Evolutionary conservation across 2,797 vertebrate genomes (phyloP).

Genomic region (Cetoscarus ocellatus): DNA sequence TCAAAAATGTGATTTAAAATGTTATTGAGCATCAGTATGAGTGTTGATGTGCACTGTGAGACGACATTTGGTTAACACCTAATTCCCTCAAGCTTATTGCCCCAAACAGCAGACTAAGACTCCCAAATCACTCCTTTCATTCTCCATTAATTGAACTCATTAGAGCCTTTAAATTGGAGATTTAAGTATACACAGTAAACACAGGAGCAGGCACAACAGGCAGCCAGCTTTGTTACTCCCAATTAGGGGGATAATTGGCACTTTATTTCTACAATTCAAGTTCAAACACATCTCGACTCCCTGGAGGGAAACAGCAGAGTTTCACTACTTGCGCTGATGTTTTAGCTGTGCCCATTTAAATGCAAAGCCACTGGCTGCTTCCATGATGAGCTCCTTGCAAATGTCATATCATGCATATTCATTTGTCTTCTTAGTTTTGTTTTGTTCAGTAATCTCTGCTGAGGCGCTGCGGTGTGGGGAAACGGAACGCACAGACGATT

Average conservation of each 20-base stretch:
- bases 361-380: slow-evolving; percentile 69
- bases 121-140: slow-evolving; percentile 66
- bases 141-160: slow-evolving; percentile 80
- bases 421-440: slow-evolving; percentile 68
- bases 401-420: slow-evolving; percentile 81
- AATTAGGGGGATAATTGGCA: slow-evolving; percentile 83
- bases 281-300: slow-evolving; percentile 73
- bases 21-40: slow-evolving; percentile 15
- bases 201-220: slow-evolving; percentile 62
- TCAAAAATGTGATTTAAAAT: slow-evolving; percentile 35
- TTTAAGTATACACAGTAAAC: slow-evolving; percentile 76
- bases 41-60: slow-evolving; percentile 23
- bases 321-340: slow-evolving; percentile 69
- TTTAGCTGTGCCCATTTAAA: slow-evolving; percentile 73
- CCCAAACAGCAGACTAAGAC: slow-evolving; percentile 53
- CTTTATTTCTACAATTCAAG: slow-evolving; percentile 76
- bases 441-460: slow-evolving; percentile 65
- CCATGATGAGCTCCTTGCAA: slow-evolving; percentile 64
- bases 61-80: slow-evolving; percentile 45
- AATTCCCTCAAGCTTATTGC: slow-evolving; percentile 40
- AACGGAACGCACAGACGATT: slow-evolving; percentile 33
- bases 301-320: slow-evolving; percentile 60
- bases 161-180: slow-evolving; percentile 76
- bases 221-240: slow-evolving; percentile 77
- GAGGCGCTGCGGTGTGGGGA: slow-evolving; percentile 37